Evolutionary conservation across 2,797 vertebrate species (phyloP).

Genomic region (Enteromius unitaeniatus): DNA sequence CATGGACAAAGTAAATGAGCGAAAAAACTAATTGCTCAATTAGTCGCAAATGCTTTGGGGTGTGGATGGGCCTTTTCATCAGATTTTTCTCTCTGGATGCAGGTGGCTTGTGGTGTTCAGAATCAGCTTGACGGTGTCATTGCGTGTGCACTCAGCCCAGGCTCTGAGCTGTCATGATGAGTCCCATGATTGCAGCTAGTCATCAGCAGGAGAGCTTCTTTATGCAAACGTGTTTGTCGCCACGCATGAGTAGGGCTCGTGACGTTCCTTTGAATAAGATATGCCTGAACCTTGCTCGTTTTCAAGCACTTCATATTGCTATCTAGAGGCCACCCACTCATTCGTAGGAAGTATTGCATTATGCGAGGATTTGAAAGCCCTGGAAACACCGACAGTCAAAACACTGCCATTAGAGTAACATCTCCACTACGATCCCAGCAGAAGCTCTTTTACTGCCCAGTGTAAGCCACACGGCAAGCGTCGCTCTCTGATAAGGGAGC

Average conservation of each 20-base stretch:
- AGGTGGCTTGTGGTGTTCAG: constrained; percentile 21
- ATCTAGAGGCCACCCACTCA: constrained; percentile 9
- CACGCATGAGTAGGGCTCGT: neutral
- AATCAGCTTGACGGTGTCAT: neutral
- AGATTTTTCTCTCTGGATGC: neutral
- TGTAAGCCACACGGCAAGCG: constrained; percentile 17
- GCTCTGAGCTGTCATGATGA: constrained; percentile 2
- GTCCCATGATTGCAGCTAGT: constrained; percentile 29
- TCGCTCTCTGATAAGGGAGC: constrained; percentile 26
- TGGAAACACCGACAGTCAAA: neutral
- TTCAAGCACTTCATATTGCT: constrained; percentile 2
- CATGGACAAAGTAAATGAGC: neutral
- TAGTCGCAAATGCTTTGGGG: constrained; percentile 4
- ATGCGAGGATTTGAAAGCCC: neutral
- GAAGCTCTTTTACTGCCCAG: constrained; percentile 35
- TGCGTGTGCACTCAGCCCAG: constrained; percentile 12
- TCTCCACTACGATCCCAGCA: neutral
- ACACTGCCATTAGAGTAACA: neutral
- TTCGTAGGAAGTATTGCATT: constrained; percentile 2
- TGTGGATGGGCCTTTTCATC: neutral
- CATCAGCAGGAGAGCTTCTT: constrained; percentile 16
- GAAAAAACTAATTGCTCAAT: constrained; percentile 13
- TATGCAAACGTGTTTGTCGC: constrained; percentile 11
- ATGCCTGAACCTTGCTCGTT: neutral
- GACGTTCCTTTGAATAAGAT: neutral